phyloP scores from a whole-genome alignment of 2,797 vertebrate genomes.

The Potorous gilbertii region DNA sequence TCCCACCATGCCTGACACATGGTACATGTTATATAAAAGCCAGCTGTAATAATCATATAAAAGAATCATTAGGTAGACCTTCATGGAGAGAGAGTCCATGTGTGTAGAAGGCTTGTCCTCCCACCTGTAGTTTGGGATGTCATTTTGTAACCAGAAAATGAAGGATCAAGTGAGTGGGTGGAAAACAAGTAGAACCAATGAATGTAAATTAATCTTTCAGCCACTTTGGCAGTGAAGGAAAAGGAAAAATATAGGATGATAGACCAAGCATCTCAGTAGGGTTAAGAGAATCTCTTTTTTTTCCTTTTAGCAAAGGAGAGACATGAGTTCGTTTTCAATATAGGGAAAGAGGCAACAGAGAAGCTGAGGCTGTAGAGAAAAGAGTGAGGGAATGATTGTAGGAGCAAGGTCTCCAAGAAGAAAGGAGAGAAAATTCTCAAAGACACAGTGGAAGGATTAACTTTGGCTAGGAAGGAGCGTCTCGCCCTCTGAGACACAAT shows the following conservation, averaged over 20 bases:
- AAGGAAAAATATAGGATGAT: not conserved
- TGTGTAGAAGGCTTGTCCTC: not conserved
- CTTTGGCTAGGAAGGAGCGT: not conserved
- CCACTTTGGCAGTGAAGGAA: not conserved
- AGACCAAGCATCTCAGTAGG: too few relatives aligned
- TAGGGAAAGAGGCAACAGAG: not conserved
- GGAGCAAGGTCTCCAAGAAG: not conserved
- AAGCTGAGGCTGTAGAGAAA: not conserved
- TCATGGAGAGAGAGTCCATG: not conserved
- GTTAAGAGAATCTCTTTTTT: too few relatives aligned
- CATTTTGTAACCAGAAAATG: not conserved
- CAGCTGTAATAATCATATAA: not conserved
- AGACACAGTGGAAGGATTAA: not conserved
- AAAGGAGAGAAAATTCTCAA: not conserved
- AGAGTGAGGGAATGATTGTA: not conserved
- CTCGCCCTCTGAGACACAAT: not conserved
- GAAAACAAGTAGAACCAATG: not conserved
- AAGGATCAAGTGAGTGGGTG: not conserved
- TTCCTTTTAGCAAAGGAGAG: not conserved
- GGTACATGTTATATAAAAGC: not conserved
- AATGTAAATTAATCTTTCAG: not conserved
- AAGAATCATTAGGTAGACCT: not conserved
- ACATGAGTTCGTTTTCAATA: not conserved
- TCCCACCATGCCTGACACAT: not conserved
- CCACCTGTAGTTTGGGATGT: not conserved